Base-by-base conservation (phyloP, 2,113 vertebrate genomes). In the Cinclus cinclus region DNA sequence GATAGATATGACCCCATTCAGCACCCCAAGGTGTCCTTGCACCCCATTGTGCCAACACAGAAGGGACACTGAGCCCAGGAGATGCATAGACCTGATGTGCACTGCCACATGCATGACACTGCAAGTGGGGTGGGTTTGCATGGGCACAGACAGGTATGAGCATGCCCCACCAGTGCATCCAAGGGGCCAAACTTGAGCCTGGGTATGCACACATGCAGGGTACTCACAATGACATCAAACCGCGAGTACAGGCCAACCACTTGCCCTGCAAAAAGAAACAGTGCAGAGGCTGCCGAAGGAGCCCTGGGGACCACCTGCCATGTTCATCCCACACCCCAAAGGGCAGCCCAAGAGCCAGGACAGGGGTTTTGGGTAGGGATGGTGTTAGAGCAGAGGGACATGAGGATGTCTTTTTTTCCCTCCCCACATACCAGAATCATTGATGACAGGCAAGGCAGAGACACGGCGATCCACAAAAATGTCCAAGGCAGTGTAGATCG, bases 171-270 rank as follows among this genome's bases (percentile, higher is more conserved):
- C 11, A 30, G 30, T 11, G 20, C 6, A 12, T 58, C 41, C 25
- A 56, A 74, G 63, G 27, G 30, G 11, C 42, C 35, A 28, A 21
- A 42, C 20, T 41, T 4, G 6, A 31, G 25, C 50, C 33, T 1
- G 1, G 28, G 31, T 2, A 3, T 11, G 33, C 60, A 64, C 46
- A 53, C 20, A 35, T 3, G 1, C 42, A 9, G 28, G 6, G 47
- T 96, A 99, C 99, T 99, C 96, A 99, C 99, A 94, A 99, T 99
- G 58, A 99, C 99, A 13, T 99, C 99, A 12, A 99, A 99, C 83
- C 99, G 98, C 10, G 99, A 99, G 94, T 99, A 99, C 76, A 99
- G 98, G 13, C 99, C 99, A 24, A 99, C 98, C 16, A 99, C 99
- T 92, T 97, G 98, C 58, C 99, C 99, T 99, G 87, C 11, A 97